Percentiles rank a stretch among this genome's conserved stretches.
Evolutionary conservation across 2,797 vertebrate genomes (phyloP).

Genomic region (Lycodopsis pacificus): DNA sequence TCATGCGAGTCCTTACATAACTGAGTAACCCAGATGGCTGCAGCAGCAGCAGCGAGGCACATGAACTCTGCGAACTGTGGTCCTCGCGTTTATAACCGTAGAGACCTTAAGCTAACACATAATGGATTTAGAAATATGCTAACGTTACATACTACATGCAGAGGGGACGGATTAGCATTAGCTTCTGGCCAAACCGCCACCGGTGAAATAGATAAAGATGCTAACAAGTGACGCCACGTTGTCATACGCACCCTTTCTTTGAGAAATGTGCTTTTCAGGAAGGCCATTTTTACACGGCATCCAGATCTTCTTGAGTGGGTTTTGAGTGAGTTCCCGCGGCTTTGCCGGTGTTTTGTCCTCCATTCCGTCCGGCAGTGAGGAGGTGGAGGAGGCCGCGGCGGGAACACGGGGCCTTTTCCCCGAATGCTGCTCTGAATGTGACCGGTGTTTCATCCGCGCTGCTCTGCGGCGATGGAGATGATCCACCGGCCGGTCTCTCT

Average conservation of each 20-base stretch:
- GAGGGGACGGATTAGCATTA: too few relatives aligned
- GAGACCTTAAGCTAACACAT: neutral
- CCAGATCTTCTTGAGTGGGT: constrained; percentile 95
- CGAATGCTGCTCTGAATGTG: constrained; percentile 65
- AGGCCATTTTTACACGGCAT: constrained; percentile 93
- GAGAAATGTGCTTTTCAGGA: constrained; percentile 89
- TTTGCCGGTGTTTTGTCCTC: constrained; percentile 66
- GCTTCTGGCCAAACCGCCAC: neutral
- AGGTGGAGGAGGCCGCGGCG: constrained; percentile 40
- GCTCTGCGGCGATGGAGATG: constrained; percentile 32
- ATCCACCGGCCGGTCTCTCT: neutral
- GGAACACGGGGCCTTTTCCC: constrained; percentile 61
- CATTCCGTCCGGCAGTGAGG: constrained; percentile 50
- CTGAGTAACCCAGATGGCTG: constrained; percentile 20
- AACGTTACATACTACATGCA: neutral
- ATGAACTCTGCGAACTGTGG: constrained; percentile 1
- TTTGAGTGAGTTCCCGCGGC: constrained; percentile 91
- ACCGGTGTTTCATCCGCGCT: constrained; percentile 75
- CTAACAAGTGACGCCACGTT: constrained; percentile 25
- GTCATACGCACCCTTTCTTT: constrained; percentile 88
- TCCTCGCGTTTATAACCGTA: neutral
- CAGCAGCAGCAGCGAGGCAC: constrained; percentile 17
- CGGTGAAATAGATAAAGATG: neutral
- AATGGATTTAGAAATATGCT: neutral
- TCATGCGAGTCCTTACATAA: constrained; percentile 43